A percentile compares a stretch with the other conserved stretches of the same genome.
phyloP scores from a whole-genome alignment of 2,888 invertebrate species.

The Hyles lineata region DNA sequence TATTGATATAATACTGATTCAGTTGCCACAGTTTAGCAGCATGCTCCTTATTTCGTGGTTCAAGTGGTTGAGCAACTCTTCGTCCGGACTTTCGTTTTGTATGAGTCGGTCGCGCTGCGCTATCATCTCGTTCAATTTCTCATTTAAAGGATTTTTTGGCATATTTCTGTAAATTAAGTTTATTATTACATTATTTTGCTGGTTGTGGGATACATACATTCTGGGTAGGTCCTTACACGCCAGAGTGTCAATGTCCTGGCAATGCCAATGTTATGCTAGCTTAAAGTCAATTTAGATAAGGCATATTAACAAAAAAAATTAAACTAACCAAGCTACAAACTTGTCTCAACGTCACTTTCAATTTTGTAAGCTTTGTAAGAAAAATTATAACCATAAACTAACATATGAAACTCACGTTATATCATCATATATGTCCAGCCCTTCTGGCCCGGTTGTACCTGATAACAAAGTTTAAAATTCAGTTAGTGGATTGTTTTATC shows the following conservation, averaged over 20 bases:
- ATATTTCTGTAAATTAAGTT: slow-evolving; percentile 49
- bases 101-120: slow-evolving; percentile 79
- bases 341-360: too few relatives aligned
- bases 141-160: slow-evolving; percentile 68
- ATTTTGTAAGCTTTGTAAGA: too few relatives aligned
- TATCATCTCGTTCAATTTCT: slow-evolving; percentile 74
- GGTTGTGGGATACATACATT: too few relatives aligned
- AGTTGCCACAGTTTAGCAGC: slow-evolving; percentile 73
- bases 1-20: slow-evolving; percentile 37
- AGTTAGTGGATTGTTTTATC: background rate
- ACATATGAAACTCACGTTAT: slow-evolving; percentile 57
- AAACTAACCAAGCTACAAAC: background rate
- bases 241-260: too few relatives aligned
- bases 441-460: slow-evolving; percentile 59
- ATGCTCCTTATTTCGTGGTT: slow-evolving; percentile 82
- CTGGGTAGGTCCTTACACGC: too few relatives aligned
- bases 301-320: too few relatives aligned
- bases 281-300: too few relatives aligned
- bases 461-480: slow-evolving; percentile 37
- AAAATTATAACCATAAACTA: background rate
- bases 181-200: too few relatives aligned
- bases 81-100: slow-evolving; percentile 77
- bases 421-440: slow-evolving; percentile 63
- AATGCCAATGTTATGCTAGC: too few relatives aligned
- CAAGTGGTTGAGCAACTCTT: slow-evolving; percentile 73